Evolutionary conservation across 2,797 vertebrate genomes (phyloP), one percentile per base, ranked within the genome.

Genomic region (Iguana delicatissima): DNA sequence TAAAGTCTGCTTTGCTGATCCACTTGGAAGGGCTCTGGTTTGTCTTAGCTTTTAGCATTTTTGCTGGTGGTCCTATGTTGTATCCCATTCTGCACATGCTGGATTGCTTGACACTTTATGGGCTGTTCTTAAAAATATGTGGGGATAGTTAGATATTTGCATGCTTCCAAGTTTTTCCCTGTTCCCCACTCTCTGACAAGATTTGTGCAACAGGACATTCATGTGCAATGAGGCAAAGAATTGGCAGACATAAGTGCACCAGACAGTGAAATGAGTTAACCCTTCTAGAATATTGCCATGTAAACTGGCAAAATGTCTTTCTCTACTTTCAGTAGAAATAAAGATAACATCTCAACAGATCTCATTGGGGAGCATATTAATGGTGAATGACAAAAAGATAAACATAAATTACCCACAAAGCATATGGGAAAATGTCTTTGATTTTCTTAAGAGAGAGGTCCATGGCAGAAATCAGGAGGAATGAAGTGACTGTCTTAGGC

Each of bases 261-360:
- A 57, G 85, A 81, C 0, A 89, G 82, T 18, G 69, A 91, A 79
- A 89, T 59, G 26, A 29, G 55, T 91, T 92, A 94, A 95, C 86
- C 74, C 86, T 93, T 95, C 22, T 42, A 80, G 57, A 52, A 67
- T 88, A 57, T 73, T 81, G 67, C 84, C 26, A 88, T 4, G 64
- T 12, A 12, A 29, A 50, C 50, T 0, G 12, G 82, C 92, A 90
- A 90, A 93, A 35, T 1, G 55, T 55, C 32, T n/a, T 57, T 16
- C 4, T 88, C 6, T 42, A 35, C 35, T 38, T 72, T 2, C 26
- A 57, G 46, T 35, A 7, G 91, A 26, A 38, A 24, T 77, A 90
- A 90, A 92, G 18, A 16, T 94, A 88, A 91, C 86, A 29, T 24
- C 0, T 57, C 6, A 42, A 24, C 1, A 10, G 57, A 46, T n/a